Evolutionary conservation across 2,888 invertebrate genomes (phyloP).

Genomic region (Sarcophaga caerulescens): DNA sequence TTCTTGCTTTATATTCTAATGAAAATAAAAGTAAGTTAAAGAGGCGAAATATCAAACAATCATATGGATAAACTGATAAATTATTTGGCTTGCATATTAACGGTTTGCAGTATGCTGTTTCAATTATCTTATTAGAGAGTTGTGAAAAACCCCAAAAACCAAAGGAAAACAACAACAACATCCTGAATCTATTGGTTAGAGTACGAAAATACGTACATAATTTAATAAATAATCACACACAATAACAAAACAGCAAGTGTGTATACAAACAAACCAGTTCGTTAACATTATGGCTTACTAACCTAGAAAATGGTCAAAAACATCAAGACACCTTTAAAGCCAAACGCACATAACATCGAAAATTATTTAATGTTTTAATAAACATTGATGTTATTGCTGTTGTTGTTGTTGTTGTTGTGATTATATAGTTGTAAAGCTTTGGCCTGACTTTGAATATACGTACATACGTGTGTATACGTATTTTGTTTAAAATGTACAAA

Average conservation of each 20-base stretch:
- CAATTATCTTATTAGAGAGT: background rate
- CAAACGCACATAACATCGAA: background rate
- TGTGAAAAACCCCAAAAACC: background rate
- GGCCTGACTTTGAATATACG: constrained; percentile 17
- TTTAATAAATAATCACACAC: constrained; percentile 24
- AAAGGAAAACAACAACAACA: background rate
- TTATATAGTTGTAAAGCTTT: constrained; percentile 6
- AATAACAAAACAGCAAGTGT: constrained; percentile 25
- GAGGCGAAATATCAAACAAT: background rate
- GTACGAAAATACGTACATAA: constrained; percentile 3
- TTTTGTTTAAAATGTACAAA: background rate
- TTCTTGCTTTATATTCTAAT: constrained; percentile 42
- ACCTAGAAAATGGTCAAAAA: constrained; percentile 71
- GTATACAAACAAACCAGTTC: constrained; percentile 66
- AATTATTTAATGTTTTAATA: constrained; percentile 11
- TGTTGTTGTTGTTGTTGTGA: background rate
- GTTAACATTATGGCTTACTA: constrained; percentile 68
- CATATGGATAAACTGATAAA: background rate
- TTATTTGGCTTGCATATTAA: background rate
- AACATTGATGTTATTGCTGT: background rate
- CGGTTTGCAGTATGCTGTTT: background rate
- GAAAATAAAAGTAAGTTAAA: constrained; percentile 47
- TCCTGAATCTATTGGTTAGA: no score
- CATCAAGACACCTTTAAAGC: constrained; percentile 57
- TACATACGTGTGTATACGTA: background rate